A percentile compares a stretch with the other conserved stretches of the same genome.
These are phyloP conservation scores for Orthonevra nobilis DNA, from an alignment of 2,888 invertebrate genomes.

Conservation along the genomic window DNA sequence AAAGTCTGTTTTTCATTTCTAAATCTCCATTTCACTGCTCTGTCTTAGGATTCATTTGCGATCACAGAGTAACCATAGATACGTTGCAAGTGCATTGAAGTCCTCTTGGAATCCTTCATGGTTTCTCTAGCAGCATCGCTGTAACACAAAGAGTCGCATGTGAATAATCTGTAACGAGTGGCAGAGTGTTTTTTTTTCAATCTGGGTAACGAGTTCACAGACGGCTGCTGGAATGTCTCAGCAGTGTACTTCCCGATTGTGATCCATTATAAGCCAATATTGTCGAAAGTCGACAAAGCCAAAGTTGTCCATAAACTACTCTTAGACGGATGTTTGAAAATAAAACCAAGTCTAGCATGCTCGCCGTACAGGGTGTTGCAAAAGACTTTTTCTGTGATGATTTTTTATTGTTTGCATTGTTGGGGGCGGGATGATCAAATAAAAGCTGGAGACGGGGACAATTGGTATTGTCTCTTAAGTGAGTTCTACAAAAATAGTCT, in stretches of 20 bases:
- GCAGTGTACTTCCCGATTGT: slow-evolving; percentile 57
- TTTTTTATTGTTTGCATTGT: too few species aligned
- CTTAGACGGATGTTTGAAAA: slow-evolving; percentile 4
- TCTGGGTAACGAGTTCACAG: slow-evolving; percentile 51
- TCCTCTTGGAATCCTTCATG: slow-evolving; percentile 46
- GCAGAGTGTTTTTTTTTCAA: slow-evolving; percentile 3
- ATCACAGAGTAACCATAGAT: slow-evolving; percentile 27
- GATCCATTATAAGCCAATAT: slow-evolving; percentile 59
- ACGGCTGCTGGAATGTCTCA: slow-evolving; percentile 3
- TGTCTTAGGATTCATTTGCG: slow-evolving; percentile 41
- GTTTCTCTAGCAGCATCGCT: slow-evolving; percentile 28
- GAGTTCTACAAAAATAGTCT: too few species aligned
- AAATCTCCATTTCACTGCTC: slow-evolving; percentile 43
- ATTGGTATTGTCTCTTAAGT: too few species aligned
- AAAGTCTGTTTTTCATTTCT: slow-evolving; percentile 27
- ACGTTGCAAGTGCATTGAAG: slow-evolving; percentile 18
- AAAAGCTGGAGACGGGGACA: too few species aligned
- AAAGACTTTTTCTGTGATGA: too few species aligned
- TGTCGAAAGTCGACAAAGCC: slow-evolving; percentile 52
- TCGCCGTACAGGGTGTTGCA: slow-evolving; percentile 10
- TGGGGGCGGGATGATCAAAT: too few species aligned
- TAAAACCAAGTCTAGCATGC: neutral
- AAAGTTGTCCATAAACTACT: slow-evolving; percentile 43
- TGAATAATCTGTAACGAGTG: slow-evolving; percentile 35
- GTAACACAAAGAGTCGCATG: neutral